These are phyloP conservation scores for Lepidotrigona ventralis DNA, from an alignment of 1,140 invertebrate species.

Conservation along the genomic window DNA sequence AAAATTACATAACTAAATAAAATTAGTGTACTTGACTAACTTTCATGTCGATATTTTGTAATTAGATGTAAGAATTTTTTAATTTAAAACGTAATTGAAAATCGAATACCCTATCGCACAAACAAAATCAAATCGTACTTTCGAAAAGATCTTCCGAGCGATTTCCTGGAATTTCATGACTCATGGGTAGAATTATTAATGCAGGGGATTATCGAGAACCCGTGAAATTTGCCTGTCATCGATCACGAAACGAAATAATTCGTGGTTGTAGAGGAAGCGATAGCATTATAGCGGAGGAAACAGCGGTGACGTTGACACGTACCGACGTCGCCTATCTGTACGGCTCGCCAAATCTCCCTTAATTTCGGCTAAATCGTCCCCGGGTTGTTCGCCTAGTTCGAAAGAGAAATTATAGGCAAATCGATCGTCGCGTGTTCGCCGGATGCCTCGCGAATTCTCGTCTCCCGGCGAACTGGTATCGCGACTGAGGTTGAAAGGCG, in stretches of 20 bases:
- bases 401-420: slow-evolving; percentile 17
- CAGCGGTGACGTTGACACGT: slow-evolving; percentile 23
- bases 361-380: slow-evolving; percentile 11
- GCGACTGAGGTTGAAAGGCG: slow-evolving; percentile 27
- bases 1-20: too few species aligned
- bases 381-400: background rate
- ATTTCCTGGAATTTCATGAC: background rate
- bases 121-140: background rate
- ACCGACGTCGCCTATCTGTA: slow-evolving; percentile 1
- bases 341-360: background rate
- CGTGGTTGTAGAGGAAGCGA: background rate
- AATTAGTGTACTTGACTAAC: too few species aligned
- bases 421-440: background rate
- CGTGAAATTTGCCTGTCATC: slow-evolving; percentile 3
- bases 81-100: too few species aligned
- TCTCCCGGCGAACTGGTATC: background rate
- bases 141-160: background rate
- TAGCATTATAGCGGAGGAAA: background rate
- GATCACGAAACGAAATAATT: slow-evolving; percentile 13
- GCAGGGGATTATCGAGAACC: background rate
- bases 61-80: too few species aligned
- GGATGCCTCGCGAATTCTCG: slow-evolving; percentile 12
- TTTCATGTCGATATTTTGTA: too few species aligned
- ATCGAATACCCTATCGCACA: too few species aligned
- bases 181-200: background rate